phyloP scores from a whole-genome alignment of 2,113 vertebrate genomes.

The Pao palembangensis region DNA sequence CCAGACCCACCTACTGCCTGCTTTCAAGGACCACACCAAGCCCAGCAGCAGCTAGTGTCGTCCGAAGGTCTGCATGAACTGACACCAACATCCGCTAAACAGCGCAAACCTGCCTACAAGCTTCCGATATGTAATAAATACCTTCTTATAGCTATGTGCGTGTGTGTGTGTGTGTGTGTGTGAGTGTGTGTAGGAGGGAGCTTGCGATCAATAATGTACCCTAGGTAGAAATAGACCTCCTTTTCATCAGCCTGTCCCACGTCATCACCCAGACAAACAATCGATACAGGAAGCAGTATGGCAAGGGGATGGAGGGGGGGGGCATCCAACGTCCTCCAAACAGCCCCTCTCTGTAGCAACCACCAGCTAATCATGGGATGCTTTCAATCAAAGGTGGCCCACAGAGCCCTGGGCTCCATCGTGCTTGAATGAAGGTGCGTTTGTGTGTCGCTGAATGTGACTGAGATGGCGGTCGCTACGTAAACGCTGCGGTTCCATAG shows the following conservation, averaged over 20 bases:
- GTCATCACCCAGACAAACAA: conserved; percentile 60
- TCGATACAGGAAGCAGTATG: conserved; percentile 70
- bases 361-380: conserved; percentile 64
- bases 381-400: conserved; percentile 50
- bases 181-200: conserved; percentile 49
- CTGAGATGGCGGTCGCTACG: conserved; percentile 39
- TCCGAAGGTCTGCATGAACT: conserved; percentile 23
- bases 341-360: conserved; percentile 39
- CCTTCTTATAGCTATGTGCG: conserved; percentile 23
- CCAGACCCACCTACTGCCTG: conserved; percentile 28
- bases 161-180: conserved; percentile 19
- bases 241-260: conserved; percentile 62
- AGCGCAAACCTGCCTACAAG: conserved; percentile 12
- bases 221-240: conserved; percentile 70
- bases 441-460: conserved; percentile 12
- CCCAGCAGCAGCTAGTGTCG: conserved; percentile 11
- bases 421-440: neutral
- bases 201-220: conserved; percentile 59
- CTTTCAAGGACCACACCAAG: conserved; percentile 38
- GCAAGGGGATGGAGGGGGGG: conserved; percentile 5
- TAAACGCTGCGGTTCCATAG: conserved; percentile 1
- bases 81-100: conserved; percentile 16
- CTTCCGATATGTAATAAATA: conserved; percentile 52
- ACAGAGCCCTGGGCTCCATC: conserved; percentile 14
- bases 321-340: conserved; percentile 43